Conservation (phyloP, 2,113 vertebrate species). For the Penelope pileata region DNA sequence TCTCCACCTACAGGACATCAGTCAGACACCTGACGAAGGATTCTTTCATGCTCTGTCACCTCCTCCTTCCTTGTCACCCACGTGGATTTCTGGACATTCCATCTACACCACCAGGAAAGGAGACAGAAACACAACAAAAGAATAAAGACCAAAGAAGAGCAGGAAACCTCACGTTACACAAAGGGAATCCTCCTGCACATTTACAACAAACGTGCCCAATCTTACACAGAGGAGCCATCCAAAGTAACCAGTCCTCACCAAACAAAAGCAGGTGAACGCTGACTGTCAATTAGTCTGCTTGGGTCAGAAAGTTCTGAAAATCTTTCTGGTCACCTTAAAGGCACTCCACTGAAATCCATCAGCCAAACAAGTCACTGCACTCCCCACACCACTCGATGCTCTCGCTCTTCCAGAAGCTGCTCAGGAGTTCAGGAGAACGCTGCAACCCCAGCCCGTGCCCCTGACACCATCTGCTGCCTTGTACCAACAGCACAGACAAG, state of each 20-base stretch:
- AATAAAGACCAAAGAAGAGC: not conserved
- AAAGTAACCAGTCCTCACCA: not conserved
- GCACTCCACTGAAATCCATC: not conserved
- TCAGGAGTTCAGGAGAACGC: not conserved
- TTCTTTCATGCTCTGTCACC: not conserved
- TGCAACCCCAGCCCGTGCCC: not conserved
- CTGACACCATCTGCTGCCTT: not conserved
- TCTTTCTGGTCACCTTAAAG: not conserved
- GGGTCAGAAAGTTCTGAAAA: not conserved
- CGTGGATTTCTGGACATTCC: not conserved
- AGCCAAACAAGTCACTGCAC: not conserved
- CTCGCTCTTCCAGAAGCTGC: not conserved
- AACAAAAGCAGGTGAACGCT: rapidly evolving
- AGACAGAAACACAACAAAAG: not conserved
- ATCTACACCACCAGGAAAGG: not conserved
- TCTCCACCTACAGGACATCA: not conserved
- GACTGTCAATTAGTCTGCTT: not conserved
- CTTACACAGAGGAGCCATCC: not conserved
- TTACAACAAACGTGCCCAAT: not conserved
- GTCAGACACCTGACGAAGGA: not conserved
- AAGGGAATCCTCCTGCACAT: not conserved
- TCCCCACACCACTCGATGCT: not conserved
- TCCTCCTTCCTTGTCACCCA: not conserved
- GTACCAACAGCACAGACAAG: not conserved
- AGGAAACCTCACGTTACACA: not conserved